Evolutionary conservation across 2,113 vertebrate genomes (phyloP), one percentile per base, ranked within the genome.

Genomic region (Zonotrichia leucophrys): DNA sequence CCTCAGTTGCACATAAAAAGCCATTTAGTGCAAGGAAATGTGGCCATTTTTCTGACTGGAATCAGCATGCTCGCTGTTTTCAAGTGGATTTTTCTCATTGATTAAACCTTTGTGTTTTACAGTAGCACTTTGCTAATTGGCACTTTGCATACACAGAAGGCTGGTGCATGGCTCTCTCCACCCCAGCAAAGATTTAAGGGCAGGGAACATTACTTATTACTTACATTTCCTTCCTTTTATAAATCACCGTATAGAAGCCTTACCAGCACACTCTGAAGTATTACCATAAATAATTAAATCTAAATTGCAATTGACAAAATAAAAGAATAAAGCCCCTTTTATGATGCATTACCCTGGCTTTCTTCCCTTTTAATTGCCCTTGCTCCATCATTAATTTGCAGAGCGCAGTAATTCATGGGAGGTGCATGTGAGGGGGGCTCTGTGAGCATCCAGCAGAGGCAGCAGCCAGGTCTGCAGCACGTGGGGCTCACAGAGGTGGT

Each of bases 241-340:
- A 95, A 96, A 96, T 94, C 88, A 81, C 4, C 1, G 52, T 90
- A 39, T 53, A 90, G 92, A 94, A 62, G 5, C 9, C 82, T 96
- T 80, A 59, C 78, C 30, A 90, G 92, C 90, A 41, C 68, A 6
- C 92, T 86, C 89, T 41, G n/a, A 89, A 81, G 76, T 90, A 96
- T 96, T 89, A 89, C 90, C 93, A 93, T 94, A 94, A 96, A 96
- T 96, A 96, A 96, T 97, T 95, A 94, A 94, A 92, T 47, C 90
- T 72, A 77, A 93, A 93, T 93, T 94, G 88, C 92, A 75, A 92
- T 96, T 88, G 93, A 92, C 90, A 96, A 90, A 96, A 95, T 94
- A 94, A 78, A 88, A 90, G 90, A 91, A 89, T 72, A 95, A 96
- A 75, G 60, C 75, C 83, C 79, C 56, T 95, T 95, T 93, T 85